A percentile compares a stretch with the other conserved stretches of the same genome.
These are phyloP conservation scores for Kradibia gibbosae DNA, from an alignment of 1,140 invertebrate species.

Conservation along the genomic window DNA sequence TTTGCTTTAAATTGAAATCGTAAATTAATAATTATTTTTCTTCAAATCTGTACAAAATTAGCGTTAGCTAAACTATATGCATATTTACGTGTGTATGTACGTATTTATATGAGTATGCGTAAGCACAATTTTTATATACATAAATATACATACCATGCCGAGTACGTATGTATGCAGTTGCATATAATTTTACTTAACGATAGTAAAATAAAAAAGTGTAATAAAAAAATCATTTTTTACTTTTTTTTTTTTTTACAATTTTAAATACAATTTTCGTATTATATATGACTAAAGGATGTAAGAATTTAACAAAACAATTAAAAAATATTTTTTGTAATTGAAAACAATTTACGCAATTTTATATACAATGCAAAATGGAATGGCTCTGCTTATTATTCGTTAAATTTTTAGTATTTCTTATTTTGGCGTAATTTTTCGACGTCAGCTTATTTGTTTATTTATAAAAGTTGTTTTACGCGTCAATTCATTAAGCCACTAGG, in stretches of 20 bases:
- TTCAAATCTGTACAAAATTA: constrained; percentile 39
- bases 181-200: constrained; percentile 36
- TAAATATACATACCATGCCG: not conserved
- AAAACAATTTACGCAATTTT: not conserved
- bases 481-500: not conserved
- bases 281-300: not conserved
- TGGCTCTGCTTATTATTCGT: too few species aligned
- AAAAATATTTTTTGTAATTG: constrained; percentile 7
- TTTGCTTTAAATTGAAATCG: constrained; percentile 9
- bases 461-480: too few species aligned
- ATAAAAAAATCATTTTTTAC: not conserved
- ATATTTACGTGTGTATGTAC: constrained; percentile 5
- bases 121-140: not conserved
- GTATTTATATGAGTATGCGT: not conserved
- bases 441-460: too few species aligned
- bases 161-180: not conserved
- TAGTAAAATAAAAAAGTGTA: constrained; percentile 39
- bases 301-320: not conserved
- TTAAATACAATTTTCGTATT: constrained; percentile 8
- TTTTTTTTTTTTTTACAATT: constrained; percentile 15
- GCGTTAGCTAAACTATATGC: constrained; percentile 3
- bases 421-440: too few species aligned
- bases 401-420: too few species aligned
- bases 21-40: constrained; percentile 13
- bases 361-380: too few species aligned